phyloP scores from a whole-genome alignment of 2,797 vertebrate species.

The Mormyrus hasselquistii region DNA sequence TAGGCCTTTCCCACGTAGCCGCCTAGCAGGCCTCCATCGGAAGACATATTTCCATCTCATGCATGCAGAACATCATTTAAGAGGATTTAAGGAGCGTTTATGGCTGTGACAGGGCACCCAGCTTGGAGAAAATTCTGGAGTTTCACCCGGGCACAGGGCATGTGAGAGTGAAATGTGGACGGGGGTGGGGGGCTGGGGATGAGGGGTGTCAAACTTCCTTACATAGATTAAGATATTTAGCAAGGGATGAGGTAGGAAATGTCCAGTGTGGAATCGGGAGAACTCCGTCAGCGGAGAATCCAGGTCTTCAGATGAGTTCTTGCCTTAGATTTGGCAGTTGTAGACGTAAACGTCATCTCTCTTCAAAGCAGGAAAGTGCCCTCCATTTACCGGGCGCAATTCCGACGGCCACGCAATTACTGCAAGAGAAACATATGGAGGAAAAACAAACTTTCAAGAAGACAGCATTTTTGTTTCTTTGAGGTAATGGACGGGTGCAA shows the following conservation, averaged over 20 bases:
- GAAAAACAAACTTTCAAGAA: constrained; percentile 27
- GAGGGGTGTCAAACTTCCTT: background rate
- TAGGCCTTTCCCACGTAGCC: background rate
- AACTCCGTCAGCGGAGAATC: background rate
- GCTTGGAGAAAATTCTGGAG: background rate
- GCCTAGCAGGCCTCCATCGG: background rate
- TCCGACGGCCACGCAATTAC: background rate
- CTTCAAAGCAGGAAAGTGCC: constrained; percentile 39
- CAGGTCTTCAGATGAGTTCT: background rate
- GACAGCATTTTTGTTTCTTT: constrained; percentile 52
- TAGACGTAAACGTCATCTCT: constrained; percentile 38
- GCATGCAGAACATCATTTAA: background rate
- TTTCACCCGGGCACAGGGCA: background rate
- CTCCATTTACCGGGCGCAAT: background rate
- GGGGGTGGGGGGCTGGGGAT: background rate
- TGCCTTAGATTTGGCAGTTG: background rate
- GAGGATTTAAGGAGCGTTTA: background rate
- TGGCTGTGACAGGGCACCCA: background rate
- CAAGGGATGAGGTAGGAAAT: constrained; percentile 28
- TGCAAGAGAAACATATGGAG: background rate
- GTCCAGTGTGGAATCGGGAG: constrained; percentile 33
- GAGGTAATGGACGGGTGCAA: constrained; percentile 39
- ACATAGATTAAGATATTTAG: background rate
- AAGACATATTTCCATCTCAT: background rate
- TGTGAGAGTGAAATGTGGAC: background rate